Conservation (phyloP, 1,140 invertebrate genomes). For the Drosophila tsacasi region DNA sequence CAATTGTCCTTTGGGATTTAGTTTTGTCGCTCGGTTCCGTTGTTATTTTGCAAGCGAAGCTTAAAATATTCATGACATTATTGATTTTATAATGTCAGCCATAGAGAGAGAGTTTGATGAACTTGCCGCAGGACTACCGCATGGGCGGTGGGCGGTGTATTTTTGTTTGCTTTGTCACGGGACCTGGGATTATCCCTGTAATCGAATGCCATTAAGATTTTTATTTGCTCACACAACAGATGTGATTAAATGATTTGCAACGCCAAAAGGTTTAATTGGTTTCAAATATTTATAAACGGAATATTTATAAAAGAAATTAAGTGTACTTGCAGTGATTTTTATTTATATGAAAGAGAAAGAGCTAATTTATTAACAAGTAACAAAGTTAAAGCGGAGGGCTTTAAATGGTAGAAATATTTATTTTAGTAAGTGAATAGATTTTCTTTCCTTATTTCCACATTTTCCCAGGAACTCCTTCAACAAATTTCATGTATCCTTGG, state of each 20-base stretch:
- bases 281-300: constrained; percentile 22
- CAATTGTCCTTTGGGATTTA: constrained; percentile 73
- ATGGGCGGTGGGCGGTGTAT: not conserved
- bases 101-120: constrained; percentile 56
- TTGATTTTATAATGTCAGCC: constrained; percentile 70
- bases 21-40: constrained; percentile 32
- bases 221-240: constrained; percentile 29
- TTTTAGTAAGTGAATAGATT: too few species aligned
- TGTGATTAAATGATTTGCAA: constrained; percentile 32
- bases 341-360: too few species aligned
- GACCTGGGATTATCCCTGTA: constrained; percentile 55
- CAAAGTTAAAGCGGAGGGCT: not conserved
- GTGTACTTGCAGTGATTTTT: not conserved
- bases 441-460: not conserved
- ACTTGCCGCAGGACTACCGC: constrained; percentile 42
- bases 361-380: not conserved
- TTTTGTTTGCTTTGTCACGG: constrained; percentile 38
- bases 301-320: constrained; percentile 24
- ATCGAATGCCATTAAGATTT: constrained; percentile 53
- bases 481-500: constrained; percentile 16
- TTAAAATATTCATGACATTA: constrained; percentile 77
- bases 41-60: constrained; percentile 40
- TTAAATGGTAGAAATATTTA: not conserved
- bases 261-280: constrained; percentile 18
- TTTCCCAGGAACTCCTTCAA: not conserved